Evolutionary conservation across 2,113 vertebrate genomes (phyloP).

Genomic region (Tetraodon nigroviridis): DNA sequence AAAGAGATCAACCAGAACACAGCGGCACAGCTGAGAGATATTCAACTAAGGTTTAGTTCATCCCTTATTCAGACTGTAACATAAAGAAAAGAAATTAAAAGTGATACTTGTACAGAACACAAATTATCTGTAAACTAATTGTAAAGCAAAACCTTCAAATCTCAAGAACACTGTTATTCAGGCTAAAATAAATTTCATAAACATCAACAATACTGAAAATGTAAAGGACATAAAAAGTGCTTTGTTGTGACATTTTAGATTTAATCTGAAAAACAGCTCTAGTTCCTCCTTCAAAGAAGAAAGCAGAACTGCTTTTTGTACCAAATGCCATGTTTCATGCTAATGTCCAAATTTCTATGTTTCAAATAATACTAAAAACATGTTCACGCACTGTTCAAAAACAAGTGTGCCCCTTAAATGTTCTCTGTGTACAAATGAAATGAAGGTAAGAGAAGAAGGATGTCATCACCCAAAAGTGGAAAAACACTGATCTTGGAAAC

Average conservation of each 20-base stretch:
- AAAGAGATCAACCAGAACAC: constrained; percentile 70
- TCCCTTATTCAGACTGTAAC: constrained; percentile 32
- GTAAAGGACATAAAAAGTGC: constrained; percentile 66
- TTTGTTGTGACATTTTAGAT: constrained; percentile 61
- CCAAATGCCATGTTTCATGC: constrained; percentile 13
- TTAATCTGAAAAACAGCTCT: constrained; percentile 51
- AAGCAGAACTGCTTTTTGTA: constrained; percentile 26
- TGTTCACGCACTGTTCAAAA: no score
- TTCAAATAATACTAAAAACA: no score
- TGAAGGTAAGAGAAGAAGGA: no score
- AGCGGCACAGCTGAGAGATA: constrained; percentile 64
- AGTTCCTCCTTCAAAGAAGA: constrained; percentile 45
- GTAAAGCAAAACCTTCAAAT: constrained; percentile 53
- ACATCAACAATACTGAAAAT: constrained; percentile 66
- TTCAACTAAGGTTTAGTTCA: constrained; percentile 35
- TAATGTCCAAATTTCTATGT: no score
- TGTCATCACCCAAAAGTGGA: no score
- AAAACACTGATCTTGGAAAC: no score
- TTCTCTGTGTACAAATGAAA: no score
- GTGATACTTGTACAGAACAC: neutral
- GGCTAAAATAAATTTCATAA: constrained; percentile 30
- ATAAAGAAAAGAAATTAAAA: neutral
- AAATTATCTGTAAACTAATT: constrained; percentile 37
- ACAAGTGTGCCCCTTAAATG: no score
- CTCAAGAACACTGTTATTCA: constrained; percentile 26